Conservation (phyloP, 2,113 vertebrate genomes). For the Gorilla gorilla region DNA sequence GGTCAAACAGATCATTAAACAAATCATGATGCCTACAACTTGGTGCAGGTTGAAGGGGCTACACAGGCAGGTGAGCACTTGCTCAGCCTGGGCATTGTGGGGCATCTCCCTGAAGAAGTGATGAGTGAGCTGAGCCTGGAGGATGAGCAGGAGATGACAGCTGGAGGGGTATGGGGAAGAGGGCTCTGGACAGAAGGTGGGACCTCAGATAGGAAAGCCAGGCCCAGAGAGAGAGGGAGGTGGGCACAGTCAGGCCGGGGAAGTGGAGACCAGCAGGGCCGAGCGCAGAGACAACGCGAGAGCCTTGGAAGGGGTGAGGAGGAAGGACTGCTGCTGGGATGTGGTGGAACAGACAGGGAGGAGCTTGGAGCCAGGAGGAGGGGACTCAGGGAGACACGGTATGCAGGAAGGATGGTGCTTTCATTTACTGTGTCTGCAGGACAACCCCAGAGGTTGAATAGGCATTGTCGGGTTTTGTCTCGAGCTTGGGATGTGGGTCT, state of each 20-base stretch:
- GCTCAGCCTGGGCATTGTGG: background rate
- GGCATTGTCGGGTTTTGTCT: background rate
- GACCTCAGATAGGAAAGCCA: fast-evolving
- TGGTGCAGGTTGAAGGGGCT: background rate
- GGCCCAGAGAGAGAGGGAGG: too few relatives aligned
- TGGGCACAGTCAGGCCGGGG: background rate
- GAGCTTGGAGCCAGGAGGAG: background rate
- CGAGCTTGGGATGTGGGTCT: background rate
- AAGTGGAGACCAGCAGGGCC: background rate
- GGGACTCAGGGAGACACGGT: background rate
- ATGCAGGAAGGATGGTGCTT: fast-evolving
- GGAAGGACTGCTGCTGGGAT: background rate
- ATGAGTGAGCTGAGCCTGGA: background rate
- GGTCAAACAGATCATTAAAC: background rate
- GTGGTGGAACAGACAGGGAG: background rate
- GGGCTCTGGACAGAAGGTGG: background rate
- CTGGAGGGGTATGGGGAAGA: background rate
- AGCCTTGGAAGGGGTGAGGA: fast-evolving
- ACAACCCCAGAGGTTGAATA: fast-evolving
- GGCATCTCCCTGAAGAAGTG: background rate
- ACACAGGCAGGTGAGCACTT: too few relatives aligned
- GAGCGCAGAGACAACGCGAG: background rate
- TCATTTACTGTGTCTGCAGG: background rate
- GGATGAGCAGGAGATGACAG: background rate
- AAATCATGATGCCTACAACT: background rate